Evolutionary conservation across 1,140 invertebrate genomes (phyloP).

Genomic region (Zaprionus taronus): DNA sequence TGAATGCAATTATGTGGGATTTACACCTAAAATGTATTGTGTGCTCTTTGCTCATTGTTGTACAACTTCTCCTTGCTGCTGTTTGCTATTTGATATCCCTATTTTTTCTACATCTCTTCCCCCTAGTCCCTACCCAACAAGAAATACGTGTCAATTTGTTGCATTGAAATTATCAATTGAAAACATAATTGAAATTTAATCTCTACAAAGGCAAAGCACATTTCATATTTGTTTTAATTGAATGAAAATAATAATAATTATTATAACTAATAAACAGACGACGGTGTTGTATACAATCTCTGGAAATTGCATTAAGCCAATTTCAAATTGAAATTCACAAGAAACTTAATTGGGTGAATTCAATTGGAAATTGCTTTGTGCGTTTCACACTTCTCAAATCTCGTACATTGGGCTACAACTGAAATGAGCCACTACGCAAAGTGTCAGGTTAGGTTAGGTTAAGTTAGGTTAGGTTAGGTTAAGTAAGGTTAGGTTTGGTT

Average conservation of each 20-base stretch:
- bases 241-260: constrained; percentile 28
- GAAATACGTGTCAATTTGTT: constrained; percentile 39
- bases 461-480: no score
- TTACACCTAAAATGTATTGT: constrained; percentile 42
- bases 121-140: not conserved
- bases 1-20: constrained; percentile 65
- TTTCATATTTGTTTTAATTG: constrained; percentile 23
- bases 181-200: constrained; percentile 64
- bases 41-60: constrained; percentile 11
- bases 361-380: not conserved
- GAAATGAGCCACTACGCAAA: no score
- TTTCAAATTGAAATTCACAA: not conserved
- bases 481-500: no score
- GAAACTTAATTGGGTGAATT: not conserved
- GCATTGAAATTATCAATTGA: constrained; percentile 20
- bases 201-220: constrained; percentile 23
- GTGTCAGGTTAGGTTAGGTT: no score
- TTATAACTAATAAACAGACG: not conserved
- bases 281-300: not conserved
- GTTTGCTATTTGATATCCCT: constrained; percentile 38
- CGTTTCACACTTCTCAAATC: not conserved
- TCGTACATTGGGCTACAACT: no score
- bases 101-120: constrained; percentile 23
- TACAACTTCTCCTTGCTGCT: not conserved
- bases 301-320: not conserved